Evolutionary conservation across 2,113 vertebrate species (phyloP).

Genomic region (Sturnira hondurensis): DNA sequence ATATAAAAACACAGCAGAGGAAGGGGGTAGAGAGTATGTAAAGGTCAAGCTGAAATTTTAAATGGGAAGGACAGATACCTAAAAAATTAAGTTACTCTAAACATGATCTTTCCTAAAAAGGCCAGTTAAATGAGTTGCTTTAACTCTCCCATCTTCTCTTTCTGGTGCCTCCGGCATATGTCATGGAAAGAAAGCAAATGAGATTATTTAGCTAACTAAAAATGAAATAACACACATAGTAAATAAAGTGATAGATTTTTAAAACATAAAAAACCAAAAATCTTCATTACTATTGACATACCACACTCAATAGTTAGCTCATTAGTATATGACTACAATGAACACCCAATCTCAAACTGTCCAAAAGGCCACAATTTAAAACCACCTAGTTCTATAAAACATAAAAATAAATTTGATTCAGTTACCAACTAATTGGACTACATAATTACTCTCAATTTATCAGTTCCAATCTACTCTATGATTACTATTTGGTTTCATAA

Average conservation of each 20-base stretch:
- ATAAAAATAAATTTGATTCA: conserved; percentile 22
- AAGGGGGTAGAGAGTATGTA: not conserved
- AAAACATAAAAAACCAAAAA: not conserved
- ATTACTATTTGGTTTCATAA: not conserved
- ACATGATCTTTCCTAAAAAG: conserved; percentile 14
- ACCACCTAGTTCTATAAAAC: not conserved
- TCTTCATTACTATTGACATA: not conserved
- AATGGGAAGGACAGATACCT: not conserved
- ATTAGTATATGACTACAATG: not conserved
- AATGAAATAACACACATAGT: not conserved
- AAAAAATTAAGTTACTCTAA: conserved; percentile 1
- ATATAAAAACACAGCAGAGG: not conserved
- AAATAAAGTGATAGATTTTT: not conserved
- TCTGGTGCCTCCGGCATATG: not conserved
- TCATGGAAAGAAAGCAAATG: not conserved
- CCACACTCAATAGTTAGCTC: not conserved
- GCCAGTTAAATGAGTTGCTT: not conserved
- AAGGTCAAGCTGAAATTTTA: not conserved
- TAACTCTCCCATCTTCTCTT: not conserved
- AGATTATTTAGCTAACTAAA: conserved; percentile 14
- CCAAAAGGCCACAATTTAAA: conserved; percentile 24
- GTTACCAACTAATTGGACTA: not conserved
- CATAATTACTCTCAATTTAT: conserved; percentile 5
- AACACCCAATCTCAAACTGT: not conserved
- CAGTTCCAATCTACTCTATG: not conserved